Evolutionary conservation across 1,140 invertebrate species (phyloP).

Genomic region (Heterodera carotae): DNA sequence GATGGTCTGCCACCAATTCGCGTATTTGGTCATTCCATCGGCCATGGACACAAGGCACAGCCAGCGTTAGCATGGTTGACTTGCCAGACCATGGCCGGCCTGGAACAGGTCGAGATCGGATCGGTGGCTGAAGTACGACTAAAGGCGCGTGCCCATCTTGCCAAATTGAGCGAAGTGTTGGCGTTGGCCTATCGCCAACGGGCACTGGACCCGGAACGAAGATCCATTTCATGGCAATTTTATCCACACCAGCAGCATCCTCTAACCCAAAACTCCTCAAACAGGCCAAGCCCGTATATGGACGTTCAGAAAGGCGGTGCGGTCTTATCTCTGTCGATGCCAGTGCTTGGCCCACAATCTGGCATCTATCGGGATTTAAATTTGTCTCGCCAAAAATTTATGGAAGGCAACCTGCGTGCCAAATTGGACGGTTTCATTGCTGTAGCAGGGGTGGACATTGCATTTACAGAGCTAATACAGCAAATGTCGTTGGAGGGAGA

Average conservation of each 20-base stretch:
- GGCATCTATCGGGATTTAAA: conserved; percentile 10
- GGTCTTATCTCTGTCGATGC: conserved; percentile 56
- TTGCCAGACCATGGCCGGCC: conserved; percentile 48
- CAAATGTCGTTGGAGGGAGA: conserved; percentile 21
- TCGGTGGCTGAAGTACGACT: conserved; percentile 60
- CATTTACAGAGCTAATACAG: conserved; percentile 37
- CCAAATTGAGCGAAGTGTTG: conserved; percentile 45
- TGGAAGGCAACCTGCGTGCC: neutral
- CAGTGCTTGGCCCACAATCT: conserved; percentile 45
- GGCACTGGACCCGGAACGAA: conserved; percentile 22
- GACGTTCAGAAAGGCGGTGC: conserved; percentile 58
- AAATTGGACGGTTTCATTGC: conserved; percentile 41
- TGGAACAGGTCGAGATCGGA: conserved; percentile 45
- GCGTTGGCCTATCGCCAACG: conserved; percentile 39
- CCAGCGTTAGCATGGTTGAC: conserved; percentile 52
- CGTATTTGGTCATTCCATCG: conserved; percentile 63
- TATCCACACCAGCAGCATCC: too few relatives aligned
- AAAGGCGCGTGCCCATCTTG: conserved; percentile 50
- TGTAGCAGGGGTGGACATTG: conserved; percentile 56
- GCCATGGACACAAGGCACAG: conserved; percentile 57
- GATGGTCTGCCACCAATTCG: conserved; percentile 42
- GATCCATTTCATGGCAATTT: conserved; percentile 55
- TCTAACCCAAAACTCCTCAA: neutral
- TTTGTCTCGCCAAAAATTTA: conserved; percentile 10
- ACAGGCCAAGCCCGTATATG: conserved; percentile 59